phyloP scores from a whole-genome alignment of 2,797 vertebrate species.

The Smutsia gigantea region DNA sequence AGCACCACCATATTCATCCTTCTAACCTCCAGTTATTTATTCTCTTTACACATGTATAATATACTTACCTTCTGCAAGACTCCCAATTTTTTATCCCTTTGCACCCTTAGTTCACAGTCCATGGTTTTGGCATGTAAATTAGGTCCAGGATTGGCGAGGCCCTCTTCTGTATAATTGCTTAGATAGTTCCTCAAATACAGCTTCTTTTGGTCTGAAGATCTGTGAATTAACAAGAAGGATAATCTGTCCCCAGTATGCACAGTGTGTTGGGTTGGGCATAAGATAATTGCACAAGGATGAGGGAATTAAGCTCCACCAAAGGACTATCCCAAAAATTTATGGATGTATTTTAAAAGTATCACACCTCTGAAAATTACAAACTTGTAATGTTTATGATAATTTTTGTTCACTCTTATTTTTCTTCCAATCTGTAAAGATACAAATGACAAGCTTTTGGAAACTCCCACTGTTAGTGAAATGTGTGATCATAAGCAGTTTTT shows the following conservation, averaged over 20 bases:
- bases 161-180: neutral
- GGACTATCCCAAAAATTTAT: neutral
- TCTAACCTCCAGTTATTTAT: neutral
- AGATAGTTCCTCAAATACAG: neutral
- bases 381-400: neutral
- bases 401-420: neutral
- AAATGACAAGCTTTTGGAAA: neutral
- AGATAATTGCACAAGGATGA: neutral
- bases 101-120: neutral
- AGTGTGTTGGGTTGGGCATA: neutral
- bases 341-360: neutral
- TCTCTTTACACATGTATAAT: neutral
- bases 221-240: neutral
- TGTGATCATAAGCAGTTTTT: neutral
- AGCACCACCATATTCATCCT: neutral
- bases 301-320: neutral
- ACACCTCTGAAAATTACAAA: neutral
- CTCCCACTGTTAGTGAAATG: neutral
- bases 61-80: neutral
- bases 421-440: neutral
- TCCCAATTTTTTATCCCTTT: neutral
- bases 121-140: neutral
- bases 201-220: neutral
- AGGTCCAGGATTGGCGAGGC: neutral
- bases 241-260: neutral